Evolutionary conservation across 2,113 vertebrate genomes (phyloP).

Genomic region (Oenanthe melanoleuca): DNA sequence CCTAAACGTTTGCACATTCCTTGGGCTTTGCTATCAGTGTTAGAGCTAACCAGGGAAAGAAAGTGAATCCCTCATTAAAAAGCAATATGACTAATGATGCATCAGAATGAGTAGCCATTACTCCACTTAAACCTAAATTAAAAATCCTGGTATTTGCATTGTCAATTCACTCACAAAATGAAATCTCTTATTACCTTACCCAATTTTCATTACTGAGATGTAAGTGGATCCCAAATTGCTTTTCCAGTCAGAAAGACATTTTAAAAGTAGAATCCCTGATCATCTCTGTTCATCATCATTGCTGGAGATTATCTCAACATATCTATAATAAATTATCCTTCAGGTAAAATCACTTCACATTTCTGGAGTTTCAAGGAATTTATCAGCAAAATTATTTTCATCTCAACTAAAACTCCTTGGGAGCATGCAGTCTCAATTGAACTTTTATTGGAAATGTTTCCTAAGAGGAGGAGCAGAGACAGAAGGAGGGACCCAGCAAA

Average conservation of each 20-base stretch:
- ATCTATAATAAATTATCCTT: slow-evolving; percentile 33
- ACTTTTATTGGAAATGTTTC: neutral
- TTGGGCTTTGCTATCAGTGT: slow-evolving; percentile 19
- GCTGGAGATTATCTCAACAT: slow-evolving; percentile 37
- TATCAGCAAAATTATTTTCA: neutral
- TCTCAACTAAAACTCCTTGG: neutral
- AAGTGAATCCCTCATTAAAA: slow-evolving; percentile 57
- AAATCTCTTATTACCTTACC: slow-evolving; percentile 54
- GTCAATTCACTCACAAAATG: slow-evolving; percentile 19
- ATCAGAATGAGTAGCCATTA: slow-evolving; percentile 55
- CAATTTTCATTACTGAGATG: slow-evolving; percentile 28
- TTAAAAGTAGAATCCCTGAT: slow-evolving; percentile 9
- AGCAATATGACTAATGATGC: slow-evolving; percentile 60
- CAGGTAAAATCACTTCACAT: slow-evolving; percentile 21
- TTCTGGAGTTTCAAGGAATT: slow-evolving; percentile 6
- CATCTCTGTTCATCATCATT: slow-evolving; percentile 23
- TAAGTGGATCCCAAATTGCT: slow-evolving; percentile 1
- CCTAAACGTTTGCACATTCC: slow-evolving; percentile 20
- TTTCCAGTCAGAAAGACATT: neutral
- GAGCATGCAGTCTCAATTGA: neutral
- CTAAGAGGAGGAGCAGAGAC: neutral
- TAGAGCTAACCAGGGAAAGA: slow-evolving; percentile 16
- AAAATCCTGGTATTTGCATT: slow-evolving; percentile 54
- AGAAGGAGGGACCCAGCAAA: neutral
- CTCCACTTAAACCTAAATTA: slow-evolving; percentile 68